Evolutionary conservation across 2,888 invertebrate genomes (phyloP), one percentile per base, ranked within the genome.

Genomic region (Polyommatus iphigenia): DNA sequence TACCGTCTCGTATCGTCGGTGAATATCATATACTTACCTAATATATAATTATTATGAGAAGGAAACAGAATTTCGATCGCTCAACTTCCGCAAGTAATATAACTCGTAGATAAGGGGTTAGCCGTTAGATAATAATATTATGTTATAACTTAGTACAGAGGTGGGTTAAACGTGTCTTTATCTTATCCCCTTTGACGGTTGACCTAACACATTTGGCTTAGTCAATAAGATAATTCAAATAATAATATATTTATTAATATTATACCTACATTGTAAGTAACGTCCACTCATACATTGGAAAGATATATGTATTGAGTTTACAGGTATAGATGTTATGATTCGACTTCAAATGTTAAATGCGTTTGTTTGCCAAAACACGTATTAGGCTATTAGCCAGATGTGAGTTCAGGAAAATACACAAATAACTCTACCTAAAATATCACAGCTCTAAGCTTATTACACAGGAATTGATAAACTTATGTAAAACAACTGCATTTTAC

Each of bases 281-380:
- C 46, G 46, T 46, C 46, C 10, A 62, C 24, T 2, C 24, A 20
- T 24, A 20, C 13, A 20, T 13, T 62, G 24, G 20, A 6, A 20
- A 24, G 0, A 3, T 15, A 3, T 15, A 15, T 4, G 1, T 54
- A 54, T 3, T 54, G 18, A 18, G 54, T 18, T 54, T 18, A 50
- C 50, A 50, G 15, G 4, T 13, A 62, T 10, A 46, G 46, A 10
- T 46, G 24, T 3, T 62, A 24, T 62, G 20, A 24, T 24, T 62
- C 62, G 13, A 62, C 62, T 62, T 13, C 24, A 20, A 62, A 59
- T 24, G 62, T 62, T 24, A 62, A 24, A 24, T 15, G n/a, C n/a
- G n/a, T n/a, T n/a, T n/a, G 67, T 67, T 67, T 67, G 67, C 67
- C 67, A 67, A 67, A 67, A 67, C 32, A 67, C 67, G 67, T 29